These are phyloP conservation scores for Adineta ricciae DNA, from an alignment of 2,888 invertebrate species.

Conservation along the genomic window DNA sequence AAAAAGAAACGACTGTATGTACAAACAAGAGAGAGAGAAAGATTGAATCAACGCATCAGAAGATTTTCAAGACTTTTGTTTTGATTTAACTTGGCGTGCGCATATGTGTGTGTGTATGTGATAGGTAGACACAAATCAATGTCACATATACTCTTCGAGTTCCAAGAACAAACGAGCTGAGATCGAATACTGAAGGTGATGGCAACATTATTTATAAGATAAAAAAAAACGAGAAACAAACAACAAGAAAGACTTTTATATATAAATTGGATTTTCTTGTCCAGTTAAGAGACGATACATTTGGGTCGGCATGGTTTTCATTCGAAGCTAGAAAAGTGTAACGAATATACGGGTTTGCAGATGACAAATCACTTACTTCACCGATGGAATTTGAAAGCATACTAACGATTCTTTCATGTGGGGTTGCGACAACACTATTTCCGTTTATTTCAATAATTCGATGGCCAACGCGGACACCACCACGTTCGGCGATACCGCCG, in stretches of 20 bases:
- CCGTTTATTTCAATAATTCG: constrained; percentile 99
- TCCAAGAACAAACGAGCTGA: neutral
- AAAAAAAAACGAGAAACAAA: neutral
- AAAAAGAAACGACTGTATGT: neutral
- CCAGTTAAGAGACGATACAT: constrained; percentile 98
- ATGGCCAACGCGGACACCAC: constrained; percentile 95
- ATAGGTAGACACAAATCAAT: neutral
- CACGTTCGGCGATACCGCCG: constrained; percentile 95
- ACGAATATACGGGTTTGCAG: constrained; percentile 33
- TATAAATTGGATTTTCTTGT: constrained; percentile 61
- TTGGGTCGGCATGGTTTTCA: constrained; percentile 99
- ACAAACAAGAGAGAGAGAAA: neutral
- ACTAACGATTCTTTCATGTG: constrained; percentile 98
- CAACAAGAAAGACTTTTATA: constrained; percentile 17
- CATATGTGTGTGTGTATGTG: neutral
- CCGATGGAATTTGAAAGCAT: constrained; percentile 95
- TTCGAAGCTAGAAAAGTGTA: constrained; percentile 69
- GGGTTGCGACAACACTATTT: constrained; percentile 97
- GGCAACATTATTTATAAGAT: neutral
- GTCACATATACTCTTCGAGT: constrained; percentile 5
- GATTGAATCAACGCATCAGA: neutral
- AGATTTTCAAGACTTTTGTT: neutral
- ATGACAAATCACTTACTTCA: constrained; percentile 62
- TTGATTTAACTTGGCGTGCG: neutral
- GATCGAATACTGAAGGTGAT: neutral